These are phyloP conservation scores for Apantesis nais DNA, from an alignment of 2,888 invertebrate species.

Conservation along the genomic window DNA sequence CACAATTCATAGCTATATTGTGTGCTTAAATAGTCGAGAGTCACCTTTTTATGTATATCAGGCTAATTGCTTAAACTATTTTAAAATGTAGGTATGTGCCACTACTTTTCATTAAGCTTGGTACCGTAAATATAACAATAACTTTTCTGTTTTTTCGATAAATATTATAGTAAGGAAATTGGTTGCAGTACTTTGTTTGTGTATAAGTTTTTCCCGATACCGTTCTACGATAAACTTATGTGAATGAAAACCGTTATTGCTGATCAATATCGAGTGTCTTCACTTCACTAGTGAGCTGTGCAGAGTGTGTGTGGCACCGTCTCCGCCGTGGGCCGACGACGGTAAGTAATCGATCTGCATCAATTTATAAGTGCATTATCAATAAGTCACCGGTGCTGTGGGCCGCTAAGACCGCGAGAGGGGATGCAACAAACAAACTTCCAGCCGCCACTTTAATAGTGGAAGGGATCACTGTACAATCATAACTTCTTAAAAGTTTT, in stretches of 20 bases:
- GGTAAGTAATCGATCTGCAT: slow-evolving; percentile 16
- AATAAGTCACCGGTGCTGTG: slow-evolving; percentile 16
- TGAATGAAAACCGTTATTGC: not conserved
- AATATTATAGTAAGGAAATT: not conserved
- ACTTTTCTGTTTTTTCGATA: not conserved
- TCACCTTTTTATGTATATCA: not conserved
- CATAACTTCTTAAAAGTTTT: not conserved
- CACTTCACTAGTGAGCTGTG: not conserved
- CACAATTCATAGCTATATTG: not conserved
- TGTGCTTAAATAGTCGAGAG: not conserved
- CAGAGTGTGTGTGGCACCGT: slow-evolving; percentile 6
- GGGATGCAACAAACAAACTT: slow-evolving; percentile 6
- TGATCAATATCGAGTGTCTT: not conserved
- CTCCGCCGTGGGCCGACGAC: slow-evolving; percentile 3
- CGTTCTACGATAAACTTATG: not conserved
- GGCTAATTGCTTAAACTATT: not conserved
- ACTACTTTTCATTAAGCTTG: not conserved
- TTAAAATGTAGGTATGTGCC: not conserved
- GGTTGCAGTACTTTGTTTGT: not conserved
- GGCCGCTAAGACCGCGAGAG: slow-evolving; percentile 2
- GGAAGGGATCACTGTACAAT: not conserved
- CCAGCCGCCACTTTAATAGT: not conserved
- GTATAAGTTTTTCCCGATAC: not conserved
- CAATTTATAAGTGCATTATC: slow-evolving; percentile 14
- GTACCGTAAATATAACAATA: too few relatives aligned